Evolutionary conservation across 2,888 invertebrate genomes (phyloP), one percentile per base, ranked within the genome.

Genomic region (Drosophila picticornis): DNA sequence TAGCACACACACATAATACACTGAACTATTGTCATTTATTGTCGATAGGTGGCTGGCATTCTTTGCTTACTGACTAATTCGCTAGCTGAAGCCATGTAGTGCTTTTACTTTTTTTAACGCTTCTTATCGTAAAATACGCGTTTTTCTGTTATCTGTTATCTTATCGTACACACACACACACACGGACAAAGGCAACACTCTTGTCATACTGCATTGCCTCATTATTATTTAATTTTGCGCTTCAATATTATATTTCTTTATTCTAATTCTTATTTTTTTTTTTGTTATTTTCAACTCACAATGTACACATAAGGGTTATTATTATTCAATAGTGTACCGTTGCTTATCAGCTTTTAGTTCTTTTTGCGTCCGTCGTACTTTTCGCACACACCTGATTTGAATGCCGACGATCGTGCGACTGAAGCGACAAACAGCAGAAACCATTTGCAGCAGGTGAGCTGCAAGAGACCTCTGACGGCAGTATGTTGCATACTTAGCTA

Each of bases 371-470:
- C 46, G 46, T 25, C 34, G 27, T n/a, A 34, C 34, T 40, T 40
- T 38, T 50, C 65, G 46, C 67, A 51, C 84, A 84, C 84, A 84
- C 79, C 87, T 83, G 84, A 74, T 81, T 64, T 75, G 73, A 75
- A 43, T 64, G 81, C 76, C 74, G 57, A 50, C 74, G 77, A 86
- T 80, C 84, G 83, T 72, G 84, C 67, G 76, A 85, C 84, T 87
- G 66, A 77, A 73, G 63, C 58, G 29, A 38, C 53, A 27, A 43
- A 52, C 69, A 58, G 51, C 32, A 36, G 46, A 48, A 57, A 58
- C 65, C 59, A 46, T 34, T 36, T 27, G 50, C 25, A 27, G 27
- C 75, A 56, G 75, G 60, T 69, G 55, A 29, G 34, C 5, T 29
- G 19, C 25, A 19, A 22, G 48, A 62, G 68, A 32, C 38, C 46